phyloP scores from a whole-genome alignment of 2,113 vertebrate genomes.

The Bothrops jararaca region DNA sequence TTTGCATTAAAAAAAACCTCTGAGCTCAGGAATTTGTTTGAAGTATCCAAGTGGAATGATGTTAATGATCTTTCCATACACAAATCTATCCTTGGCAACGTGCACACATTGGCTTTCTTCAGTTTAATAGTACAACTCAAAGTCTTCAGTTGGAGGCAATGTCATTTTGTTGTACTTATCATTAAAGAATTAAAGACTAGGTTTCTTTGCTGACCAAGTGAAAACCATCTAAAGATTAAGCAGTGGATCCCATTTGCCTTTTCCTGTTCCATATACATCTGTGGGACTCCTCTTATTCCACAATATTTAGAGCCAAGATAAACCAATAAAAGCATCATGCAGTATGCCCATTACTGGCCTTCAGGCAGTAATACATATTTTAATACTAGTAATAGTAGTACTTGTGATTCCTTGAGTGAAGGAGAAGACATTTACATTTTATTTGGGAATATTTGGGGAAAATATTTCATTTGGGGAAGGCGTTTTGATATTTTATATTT shows the following conservation, averaged over 20 bases:
- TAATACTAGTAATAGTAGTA: not conserved
- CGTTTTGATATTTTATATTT: not conserved
- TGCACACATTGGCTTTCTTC: not conserved
- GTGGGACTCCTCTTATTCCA: not conserved
- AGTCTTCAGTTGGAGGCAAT: not conserved
- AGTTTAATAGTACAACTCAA: not conserved
- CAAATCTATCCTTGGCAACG: not conserved
- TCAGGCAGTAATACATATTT: not conserved
- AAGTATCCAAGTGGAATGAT: not conserved
- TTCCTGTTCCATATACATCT: not conserved
- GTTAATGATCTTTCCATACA: not conserved
- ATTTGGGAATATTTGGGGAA: not conserved
- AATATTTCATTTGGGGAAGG: not conserved
- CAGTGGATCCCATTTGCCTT: not conserved
- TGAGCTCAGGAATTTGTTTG: not conserved
- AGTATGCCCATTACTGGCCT: not conserved
- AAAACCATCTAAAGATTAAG: not conserved
- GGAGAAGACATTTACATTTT: not conserved
- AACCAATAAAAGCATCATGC: not conserved
- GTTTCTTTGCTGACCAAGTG: not conserved
- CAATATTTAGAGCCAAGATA: not conserved
- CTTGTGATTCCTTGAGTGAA: not conserved
- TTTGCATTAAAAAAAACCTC: not conserved
- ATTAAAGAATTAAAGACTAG: too few relatives aligned
- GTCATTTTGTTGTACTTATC: not conserved